phyloP scores from a whole-genome alignment of 2,797 vertebrate genomes.

The Crenuchus spilurus region DNA sequence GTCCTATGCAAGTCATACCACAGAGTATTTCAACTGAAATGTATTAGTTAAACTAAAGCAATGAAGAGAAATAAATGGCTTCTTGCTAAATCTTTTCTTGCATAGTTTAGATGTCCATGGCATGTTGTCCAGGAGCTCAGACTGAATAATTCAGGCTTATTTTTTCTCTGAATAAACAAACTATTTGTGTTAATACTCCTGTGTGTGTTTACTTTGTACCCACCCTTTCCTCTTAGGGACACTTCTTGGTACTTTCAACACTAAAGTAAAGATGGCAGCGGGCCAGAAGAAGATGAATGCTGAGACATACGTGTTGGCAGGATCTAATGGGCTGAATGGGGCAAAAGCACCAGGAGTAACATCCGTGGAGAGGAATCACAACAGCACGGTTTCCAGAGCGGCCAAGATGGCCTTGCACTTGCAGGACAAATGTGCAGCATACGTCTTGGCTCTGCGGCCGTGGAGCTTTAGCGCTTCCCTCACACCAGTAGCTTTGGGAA shows the following conservation, averaged over 20 bases:
- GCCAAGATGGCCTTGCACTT: constrained; percentile 67
- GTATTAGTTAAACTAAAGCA: neutral
- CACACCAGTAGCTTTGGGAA: constrained; percentile 92
- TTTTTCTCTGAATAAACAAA: neutral
- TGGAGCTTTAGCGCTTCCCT: constrained; percentile 98
- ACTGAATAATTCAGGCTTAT: neutral
- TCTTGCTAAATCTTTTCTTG: too few species aligned
- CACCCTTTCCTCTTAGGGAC: neutral
- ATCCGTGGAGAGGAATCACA: constrained; percentile 29
- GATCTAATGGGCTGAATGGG: constrained; percentile 70
- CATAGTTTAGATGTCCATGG: too few species aligned
- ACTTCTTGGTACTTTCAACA: constrained; percentile 25
- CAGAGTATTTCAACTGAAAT: too few species aligned
- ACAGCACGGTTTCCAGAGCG: constrained; percentile 63
- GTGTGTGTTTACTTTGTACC: neutral
- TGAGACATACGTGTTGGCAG: constrained; percentile 71
- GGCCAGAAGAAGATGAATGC: constrained; percentile 66
- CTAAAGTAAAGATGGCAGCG: constrained; percentile 70
- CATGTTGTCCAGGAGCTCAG: too few species aligned
- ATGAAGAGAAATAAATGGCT: too few species aligned
- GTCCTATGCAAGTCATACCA: too few species aligned
- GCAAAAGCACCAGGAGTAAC: constrained; percentile 56
- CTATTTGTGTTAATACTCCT: neutral
- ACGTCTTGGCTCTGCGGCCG: constrained; percentile 91
- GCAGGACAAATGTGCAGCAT: constrained; percentile 89